Conservation (phyloP, 1,140 invertebrate species). For the Orchestia grillus region DNA sequence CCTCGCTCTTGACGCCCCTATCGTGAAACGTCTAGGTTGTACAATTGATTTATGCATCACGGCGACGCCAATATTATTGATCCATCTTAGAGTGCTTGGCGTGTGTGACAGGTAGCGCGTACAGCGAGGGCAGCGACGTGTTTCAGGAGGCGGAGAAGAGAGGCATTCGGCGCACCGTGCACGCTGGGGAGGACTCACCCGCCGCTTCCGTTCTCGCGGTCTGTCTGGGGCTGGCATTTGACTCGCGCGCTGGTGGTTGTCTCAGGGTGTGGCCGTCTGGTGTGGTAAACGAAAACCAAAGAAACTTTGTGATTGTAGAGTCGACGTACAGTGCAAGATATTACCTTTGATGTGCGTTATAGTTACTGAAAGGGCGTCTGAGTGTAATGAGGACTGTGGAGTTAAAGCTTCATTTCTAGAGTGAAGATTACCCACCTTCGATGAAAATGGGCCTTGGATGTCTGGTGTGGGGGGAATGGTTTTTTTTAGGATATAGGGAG, state of each 20-base stretch:
- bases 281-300: background rate
- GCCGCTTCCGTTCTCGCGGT: slow-evolving; percentile 72
- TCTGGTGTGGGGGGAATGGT: too few species aligned
- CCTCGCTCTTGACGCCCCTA: background rate
- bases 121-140: slow-evolving; percentile 68
- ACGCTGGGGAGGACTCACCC: slow-evolving; percentile 76
- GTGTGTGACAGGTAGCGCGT: background rate
- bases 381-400: too few species aligned
- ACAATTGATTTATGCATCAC: background rate
- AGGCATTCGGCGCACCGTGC: slow-evolving; percentile 75
- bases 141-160: slow-evolving; percentile 71
- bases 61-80: too few species aligned
- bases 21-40: background rate
- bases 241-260: background rate
- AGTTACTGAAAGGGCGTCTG: too few species aligned
- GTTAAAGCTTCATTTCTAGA: too few species aligned
- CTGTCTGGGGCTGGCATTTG: background rate
- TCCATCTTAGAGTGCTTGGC: background rate
- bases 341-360: too few species aligned
- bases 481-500: too few species aligned
- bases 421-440: too few species aligned
- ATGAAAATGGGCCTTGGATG: too few species aligned
- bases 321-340: too few species aligned
- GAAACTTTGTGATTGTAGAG: background rate
- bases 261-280: background rate